phyloP scores from a whole-genome alignment of 2,113 vertebrate species.

The Saccopteryx bilineata region DNA sequence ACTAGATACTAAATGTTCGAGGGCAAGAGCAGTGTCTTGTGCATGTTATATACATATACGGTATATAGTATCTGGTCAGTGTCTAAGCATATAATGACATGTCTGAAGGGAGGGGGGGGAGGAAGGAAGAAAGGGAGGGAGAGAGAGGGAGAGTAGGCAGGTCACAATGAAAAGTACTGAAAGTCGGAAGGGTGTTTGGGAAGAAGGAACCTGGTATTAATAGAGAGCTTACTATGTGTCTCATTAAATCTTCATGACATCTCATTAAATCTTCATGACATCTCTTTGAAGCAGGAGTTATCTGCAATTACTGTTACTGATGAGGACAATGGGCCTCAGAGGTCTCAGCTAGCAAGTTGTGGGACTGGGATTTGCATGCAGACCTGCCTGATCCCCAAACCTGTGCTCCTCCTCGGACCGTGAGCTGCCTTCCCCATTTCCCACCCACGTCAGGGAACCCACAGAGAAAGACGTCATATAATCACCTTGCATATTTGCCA shows the following conservation, averaged over 20 bases:
- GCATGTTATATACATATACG: neutral
- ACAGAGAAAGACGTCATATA: neutral
- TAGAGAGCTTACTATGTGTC: neutral
- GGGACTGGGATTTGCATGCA: neutral
- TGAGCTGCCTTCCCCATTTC: neutral
- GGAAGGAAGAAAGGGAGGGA: neutral
- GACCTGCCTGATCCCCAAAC: neutral
- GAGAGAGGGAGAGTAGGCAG: neutral
- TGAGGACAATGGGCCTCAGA: neutral
- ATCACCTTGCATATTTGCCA: neutral
- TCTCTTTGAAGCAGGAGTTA: slow-evolving; percentile 14
- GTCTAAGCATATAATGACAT: neutral
- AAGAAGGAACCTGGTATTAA: neutral
- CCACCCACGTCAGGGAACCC: neutral
- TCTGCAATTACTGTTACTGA: neutral
- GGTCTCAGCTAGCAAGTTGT: neutral
- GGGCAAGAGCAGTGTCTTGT: neutral
- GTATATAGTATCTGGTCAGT: neutral
- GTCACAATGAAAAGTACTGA: neutral
- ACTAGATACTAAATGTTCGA: neutral
- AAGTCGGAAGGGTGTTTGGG: neutral
- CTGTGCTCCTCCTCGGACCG: neutral
- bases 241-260: neutral
- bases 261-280: neutral
- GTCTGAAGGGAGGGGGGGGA: neutral